phyloP scores from a whole-genome alignment of 2,888 invertebrate genomes.

The Mongoloraphidia duomilia region DNA sequence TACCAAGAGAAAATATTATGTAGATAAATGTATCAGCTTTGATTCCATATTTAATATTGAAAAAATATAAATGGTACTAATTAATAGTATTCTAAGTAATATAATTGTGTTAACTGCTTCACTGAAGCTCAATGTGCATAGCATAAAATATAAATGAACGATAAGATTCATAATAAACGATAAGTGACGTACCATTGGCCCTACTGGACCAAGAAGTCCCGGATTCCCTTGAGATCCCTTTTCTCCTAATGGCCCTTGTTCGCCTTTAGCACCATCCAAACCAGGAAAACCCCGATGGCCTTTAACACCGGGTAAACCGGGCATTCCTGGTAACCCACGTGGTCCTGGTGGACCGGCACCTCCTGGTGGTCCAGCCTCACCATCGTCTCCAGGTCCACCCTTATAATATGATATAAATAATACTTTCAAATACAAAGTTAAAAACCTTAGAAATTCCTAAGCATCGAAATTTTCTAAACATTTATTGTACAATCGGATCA shows the following conservation, averaged over 20 bases:
- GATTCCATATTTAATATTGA: too few relatives aligned
- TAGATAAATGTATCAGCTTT: too few relatives aligned
- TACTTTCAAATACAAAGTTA: neutral
- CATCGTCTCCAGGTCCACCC: slow-evolving; percentile 69
- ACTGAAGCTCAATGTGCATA: neutral
- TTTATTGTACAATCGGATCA: neutral
- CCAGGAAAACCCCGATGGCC: slow-evolving; percentile 73
- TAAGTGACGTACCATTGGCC: slow-evolving; percentile 43
- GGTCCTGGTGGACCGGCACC: slow-evolving; percentile 56
- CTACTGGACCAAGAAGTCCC: slow-evolving; percentile 57
- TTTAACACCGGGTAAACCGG: slow-evolving; percentile 68
- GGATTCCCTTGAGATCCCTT: slow-evolving; percentile 54
- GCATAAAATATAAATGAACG: neutral
- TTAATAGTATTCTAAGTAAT: too few relatives aligned
- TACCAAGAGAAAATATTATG: too few relatives aligned
- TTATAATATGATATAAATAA: slow-evolving; percentile 20
- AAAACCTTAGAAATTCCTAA: too few relatives aligned
- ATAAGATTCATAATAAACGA: neutral
- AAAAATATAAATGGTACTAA: too few relatives aligned
- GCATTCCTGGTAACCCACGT: slow-evolving; percentile 56
- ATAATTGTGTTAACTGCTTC: neutral
- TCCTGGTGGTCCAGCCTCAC: slow-evolving; percentile 61
- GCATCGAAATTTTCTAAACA: too few relatives aligned
- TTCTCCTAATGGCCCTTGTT: slow-evolving; percentile 59
- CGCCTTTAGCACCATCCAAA: slow-evolving; percentile 67